These are phyloP conservation scores for Anolis sagrei DNA, from an alignment of 2,113 vertebrate genomes.

Conservation along the genomic window DNA sequence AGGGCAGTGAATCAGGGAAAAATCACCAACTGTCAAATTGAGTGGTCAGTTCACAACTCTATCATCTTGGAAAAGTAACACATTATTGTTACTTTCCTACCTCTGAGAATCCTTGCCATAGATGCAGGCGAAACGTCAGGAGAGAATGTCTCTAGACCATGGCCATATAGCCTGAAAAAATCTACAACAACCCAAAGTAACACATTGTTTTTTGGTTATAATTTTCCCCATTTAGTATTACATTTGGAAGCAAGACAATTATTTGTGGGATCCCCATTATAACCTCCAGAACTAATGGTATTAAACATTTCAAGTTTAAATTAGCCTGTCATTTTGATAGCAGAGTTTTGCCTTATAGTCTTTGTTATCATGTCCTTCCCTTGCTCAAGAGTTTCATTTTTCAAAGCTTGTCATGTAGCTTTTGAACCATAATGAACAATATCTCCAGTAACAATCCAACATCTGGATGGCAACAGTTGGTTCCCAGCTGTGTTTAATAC, in stretches of 20 bases:
- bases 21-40: background rate
- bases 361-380: too few relatives aligned
- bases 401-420: constrained; percentile 12
- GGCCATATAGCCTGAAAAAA: too few relatives aligned
- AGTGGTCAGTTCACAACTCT: background rate
- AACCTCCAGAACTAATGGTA: background rate
- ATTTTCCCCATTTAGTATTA: constrained; percentile 3
- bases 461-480: too few relatives aligned
- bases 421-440: constrained; percentile 6
- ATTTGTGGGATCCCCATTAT: constrained; percentile 14
- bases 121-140: too few relatives aligned
- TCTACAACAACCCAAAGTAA: too few relatives aligned
- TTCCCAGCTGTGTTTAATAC: background rate
- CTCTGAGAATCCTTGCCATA: too few relatives aligned
- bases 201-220: background rate
- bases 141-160: too few relatives aligned
- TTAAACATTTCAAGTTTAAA: background rate
- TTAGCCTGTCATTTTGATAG: too few relatives aligned
- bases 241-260: constrained; percentile 11
- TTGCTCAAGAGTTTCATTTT: background rate
- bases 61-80: constrained; percentile 20
- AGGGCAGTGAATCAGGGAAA: background rate
- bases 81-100: too few relatives aligned
- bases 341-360: too few relatives aligned
- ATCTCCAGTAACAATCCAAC: background rate